A percentile compares a stretch with the other conserved stretches of the same genome.
Evolutionary conservation across 1,140 invertebrate species (phyloP).

Genomic region (Drosophila nigrodunni): DNA sequence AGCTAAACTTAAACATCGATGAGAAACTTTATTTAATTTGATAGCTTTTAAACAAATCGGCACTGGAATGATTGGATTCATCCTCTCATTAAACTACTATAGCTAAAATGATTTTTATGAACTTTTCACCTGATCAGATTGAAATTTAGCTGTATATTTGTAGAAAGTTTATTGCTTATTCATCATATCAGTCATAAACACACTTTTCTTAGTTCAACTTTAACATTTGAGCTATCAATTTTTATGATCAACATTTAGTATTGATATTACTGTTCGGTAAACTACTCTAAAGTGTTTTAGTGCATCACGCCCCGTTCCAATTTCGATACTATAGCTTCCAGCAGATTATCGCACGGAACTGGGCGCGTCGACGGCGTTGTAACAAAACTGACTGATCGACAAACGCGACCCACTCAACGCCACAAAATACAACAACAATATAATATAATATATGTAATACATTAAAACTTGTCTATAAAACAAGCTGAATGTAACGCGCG

Average conservation of each 20-base stretch:
- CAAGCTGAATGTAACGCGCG: slow-evolving; percentile 56
- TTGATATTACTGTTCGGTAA: neutral
- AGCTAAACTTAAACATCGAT: neutral
- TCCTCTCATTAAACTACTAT: too few species aligned
- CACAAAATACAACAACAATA: slow-evolving; percentile 19
- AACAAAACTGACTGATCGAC: slow-evolving; percentile 23
- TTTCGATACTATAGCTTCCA: slow-evolving; percentile 8
- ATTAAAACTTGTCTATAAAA: slow-evolving; percentile 70
- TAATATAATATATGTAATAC: slow-evolving; percentile 19
- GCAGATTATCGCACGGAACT: slow-evolving; percentile 23
- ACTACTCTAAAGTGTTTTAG: neutral
- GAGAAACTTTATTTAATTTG: too few species aligned
- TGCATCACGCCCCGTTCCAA: slow-evolving; percentile 18
- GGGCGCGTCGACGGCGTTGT: slow-evolving; percentile 34
- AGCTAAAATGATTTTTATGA: too few species aligned
- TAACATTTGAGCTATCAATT: neutral
- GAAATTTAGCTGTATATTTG: too few species aligned
- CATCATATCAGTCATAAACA: neutral
- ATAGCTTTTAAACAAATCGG: too few species aligned
- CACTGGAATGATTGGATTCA: too few species aligned
- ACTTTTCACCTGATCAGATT: too few species aligned
- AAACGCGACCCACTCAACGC: slow-evolving; percentile 18
- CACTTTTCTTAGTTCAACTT: neutral
- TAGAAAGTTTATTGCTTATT: neutral
- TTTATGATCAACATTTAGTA: slow-evolving; percentile 3